Conservation (phyloP, 2,113 vertebrate genomes). For the Nothocercus nigrocapillus region DNA sequence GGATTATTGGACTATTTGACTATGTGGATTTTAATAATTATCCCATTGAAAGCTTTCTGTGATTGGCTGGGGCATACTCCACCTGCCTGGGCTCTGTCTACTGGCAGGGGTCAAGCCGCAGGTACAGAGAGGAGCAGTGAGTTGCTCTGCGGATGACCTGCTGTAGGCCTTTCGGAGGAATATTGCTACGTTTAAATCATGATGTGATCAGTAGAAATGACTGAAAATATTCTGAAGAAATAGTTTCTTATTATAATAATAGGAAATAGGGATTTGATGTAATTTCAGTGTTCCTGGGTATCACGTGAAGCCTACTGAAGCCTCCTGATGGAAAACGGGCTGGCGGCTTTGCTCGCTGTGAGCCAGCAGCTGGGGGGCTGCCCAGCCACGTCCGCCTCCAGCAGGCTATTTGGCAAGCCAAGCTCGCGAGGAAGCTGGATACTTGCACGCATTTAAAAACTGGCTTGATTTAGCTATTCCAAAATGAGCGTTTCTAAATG, state of each 20-base stretch:
- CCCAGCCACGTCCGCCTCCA: not conserved
- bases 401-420: not conserved
- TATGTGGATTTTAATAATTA: not conserved
- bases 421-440: not conserved
- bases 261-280: not conserved
- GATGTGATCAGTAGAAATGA: not conserved
- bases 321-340: not conserved
- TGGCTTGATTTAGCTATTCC: not conserved
- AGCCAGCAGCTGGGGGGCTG: not conserved
- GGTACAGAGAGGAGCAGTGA: not conserved
- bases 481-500: not conserved
- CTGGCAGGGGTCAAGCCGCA: not conserved
- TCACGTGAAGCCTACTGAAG: not conserved
- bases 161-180: not conserved
- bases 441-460: not conserved
- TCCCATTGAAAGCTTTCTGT: not conserved
- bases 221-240: not conserved
- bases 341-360: not conserved
- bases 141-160: not conserved
- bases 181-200: not conserved
- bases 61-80: not conserved
- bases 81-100: not conserved
- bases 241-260: not conserved
- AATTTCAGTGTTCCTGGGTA: not conserved
- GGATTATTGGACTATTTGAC: not conserved